Percentiles rank a stretch among this genome's conserved stretches.
Conservation (phyloP, 2,113 vertebrate genomes). For the Sturnus vulgaris region DNA sequence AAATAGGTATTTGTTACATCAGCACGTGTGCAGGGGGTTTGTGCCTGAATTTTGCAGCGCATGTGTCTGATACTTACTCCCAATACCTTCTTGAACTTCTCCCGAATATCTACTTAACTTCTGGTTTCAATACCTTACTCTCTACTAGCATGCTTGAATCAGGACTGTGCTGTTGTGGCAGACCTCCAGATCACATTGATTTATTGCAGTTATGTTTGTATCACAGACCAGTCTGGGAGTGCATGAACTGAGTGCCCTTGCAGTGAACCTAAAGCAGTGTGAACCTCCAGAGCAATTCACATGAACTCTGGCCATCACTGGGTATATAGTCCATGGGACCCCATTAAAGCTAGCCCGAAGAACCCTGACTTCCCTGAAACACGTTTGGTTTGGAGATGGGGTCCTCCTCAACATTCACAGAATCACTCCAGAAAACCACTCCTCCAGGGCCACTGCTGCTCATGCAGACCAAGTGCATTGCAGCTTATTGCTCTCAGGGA, state of each 20-base stretch:
- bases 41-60: background rate
- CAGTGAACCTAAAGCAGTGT: background rate
- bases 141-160: background rate
- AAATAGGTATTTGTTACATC: background rate
- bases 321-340: background rate
- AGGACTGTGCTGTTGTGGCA: background rate
- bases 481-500: background rate
- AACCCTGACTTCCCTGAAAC: background rate
- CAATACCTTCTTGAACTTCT: background rate
- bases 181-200: background rate
- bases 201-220: background rate
- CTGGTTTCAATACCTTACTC: background rate
- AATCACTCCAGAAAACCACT: background rate
- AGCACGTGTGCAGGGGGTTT: background rate
- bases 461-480: accelerated
- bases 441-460: background rate
- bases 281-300: background rate
- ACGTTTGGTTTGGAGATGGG: background rate
- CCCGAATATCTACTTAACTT: background rate
- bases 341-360: background rate
- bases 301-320: background rate
- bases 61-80: background rate
- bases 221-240: background rate
- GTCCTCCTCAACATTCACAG: background rate
- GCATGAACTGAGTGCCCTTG: background rate